A percentile compares a stretch with the other conserved stretches of the same genome.
Evolutionary conservation across 2,797 vertebrate species (phyloP).

Genomic region (Mus caroli): DNA sequence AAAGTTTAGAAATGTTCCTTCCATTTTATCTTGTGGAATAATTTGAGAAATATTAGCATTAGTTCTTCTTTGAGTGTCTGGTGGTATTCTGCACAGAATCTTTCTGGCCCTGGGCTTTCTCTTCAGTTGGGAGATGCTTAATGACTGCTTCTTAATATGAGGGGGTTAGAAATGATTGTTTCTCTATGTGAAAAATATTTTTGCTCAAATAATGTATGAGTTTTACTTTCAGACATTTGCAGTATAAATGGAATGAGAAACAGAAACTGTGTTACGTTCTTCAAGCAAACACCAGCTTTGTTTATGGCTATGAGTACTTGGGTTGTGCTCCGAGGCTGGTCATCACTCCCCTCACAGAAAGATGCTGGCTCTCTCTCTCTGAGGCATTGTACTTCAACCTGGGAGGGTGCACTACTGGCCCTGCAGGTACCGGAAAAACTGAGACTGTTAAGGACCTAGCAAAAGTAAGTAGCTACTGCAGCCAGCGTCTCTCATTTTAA

Average conservation of each 20-base stretch:
- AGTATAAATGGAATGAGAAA: conserved; percentile 87
- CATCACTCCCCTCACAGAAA: conserved; percentile 87
- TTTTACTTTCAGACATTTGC: conserved; percentile 85
- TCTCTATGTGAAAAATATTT: background rate
- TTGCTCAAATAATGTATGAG: background rate
- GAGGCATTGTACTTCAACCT: conserved; percentile 85
- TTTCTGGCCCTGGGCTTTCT: background rate
- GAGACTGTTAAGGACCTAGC: conserved; percentile 88
- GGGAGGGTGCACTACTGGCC: conserved; percentile 86
- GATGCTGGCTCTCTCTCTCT: conserved; percentile 87
- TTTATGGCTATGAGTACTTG: conserved; percentile 89
- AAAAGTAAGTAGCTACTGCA: conserved; percentile 81
- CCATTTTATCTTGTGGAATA: background rate
- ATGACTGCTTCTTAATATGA: background rate
- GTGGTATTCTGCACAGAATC: background rate
- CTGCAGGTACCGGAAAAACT: conserved; percentile 87
- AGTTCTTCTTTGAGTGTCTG: background rate
- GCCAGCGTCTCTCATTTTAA: background rate
- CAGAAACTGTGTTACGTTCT: conserved; percentile 84
- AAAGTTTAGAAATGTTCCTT: background rate
- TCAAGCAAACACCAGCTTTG: conserved; percentile 86
- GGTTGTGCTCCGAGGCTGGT: conserved; percentile 87
- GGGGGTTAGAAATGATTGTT: background rate
- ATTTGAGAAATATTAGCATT: background rate
- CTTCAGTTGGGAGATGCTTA: background rate